Base-by-base conservation (phyloP, 2,888 invertebrate species). In the Chorisops tibialis region DNA sequence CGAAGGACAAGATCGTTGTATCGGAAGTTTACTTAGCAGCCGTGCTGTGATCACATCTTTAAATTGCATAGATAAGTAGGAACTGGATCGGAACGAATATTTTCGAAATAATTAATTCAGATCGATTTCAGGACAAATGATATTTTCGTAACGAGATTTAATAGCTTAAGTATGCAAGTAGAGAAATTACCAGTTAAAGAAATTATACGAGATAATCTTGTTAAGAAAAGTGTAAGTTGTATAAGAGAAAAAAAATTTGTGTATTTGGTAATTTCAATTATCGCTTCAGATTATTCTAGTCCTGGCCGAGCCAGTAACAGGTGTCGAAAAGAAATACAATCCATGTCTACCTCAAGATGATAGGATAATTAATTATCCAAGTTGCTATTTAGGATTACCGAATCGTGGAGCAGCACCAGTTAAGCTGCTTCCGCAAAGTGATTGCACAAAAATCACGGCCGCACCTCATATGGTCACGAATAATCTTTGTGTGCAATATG, bases 241-340 rank as follows among this genome's bases (percentile, higher is more conserved):
- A n/a, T n/a, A n/a, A n/a, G n/a, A n/a, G n/a, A n/a, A n/a, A n/a
- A n/a, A n/a, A 43, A 41, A 41, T 14, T 41, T n/a, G 16, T 41
- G 6, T 7, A 12, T 47, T 47, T 47, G 14, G 19, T 47, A 19
- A 47, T 19, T 21, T 21, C n/a, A 11, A 18, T 47, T 19, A 12
- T n/a, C n/a, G n/a, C 3, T 59, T 16, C 59, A 63, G 63, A 59
- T 59, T 4, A 63, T 63, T 52, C 54, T 63, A 59, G 63, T 63
- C 52, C 16, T 63, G 16, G 52, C 14, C n/a, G 48, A 63, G 12
- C 59, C 59, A 37, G 21, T 63, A 1, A 9, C 21, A 22, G 24
- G 12, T 35, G 22, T 37, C 11, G 54, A 63, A 12, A 30, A 37
- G 30, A 59, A 63, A 30, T 19, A 39, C 11, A 59, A 52, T 48